phyloP scores from a whole-genome alignment of 2,888 invertebrate genomes.

The Rhagonycha fulva region DNA sequence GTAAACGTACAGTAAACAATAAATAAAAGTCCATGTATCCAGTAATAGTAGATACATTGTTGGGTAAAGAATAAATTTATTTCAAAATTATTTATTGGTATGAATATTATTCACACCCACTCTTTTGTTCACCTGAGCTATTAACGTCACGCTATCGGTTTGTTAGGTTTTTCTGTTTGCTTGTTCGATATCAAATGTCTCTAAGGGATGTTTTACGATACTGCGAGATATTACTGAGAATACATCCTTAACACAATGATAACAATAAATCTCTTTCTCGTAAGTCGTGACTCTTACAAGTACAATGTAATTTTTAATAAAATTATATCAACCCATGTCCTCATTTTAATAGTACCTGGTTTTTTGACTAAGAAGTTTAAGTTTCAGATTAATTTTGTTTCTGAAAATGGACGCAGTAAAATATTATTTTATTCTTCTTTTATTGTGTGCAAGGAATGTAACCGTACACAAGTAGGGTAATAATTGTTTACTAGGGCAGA shows the following conservation, averaged over 20 bases:
- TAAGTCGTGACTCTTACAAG: not conserved
- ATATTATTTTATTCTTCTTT: too few relatives aligned
- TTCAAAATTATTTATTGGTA: not conserved
- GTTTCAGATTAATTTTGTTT: not conserved
- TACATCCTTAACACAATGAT: not conserved
- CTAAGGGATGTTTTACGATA: not conserved
- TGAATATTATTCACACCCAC: not conserved
- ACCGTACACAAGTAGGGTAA: too few relatives aligned
- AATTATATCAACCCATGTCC: not conserved
- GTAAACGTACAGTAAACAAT: not conserved
- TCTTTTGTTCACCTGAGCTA: not conserved
- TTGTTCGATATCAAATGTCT: not conserved
- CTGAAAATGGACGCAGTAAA: too few relatives aligned
- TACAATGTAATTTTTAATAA: not conserved
- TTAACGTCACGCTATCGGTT: not conserved
- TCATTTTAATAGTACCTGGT: not conserved
- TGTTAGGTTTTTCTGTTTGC: not conserved
- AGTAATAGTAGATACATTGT: not conserved
- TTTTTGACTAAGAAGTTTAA: not conserved
- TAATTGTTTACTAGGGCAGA: too few relatives aligned
- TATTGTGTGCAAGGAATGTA: too few relatives aligned
- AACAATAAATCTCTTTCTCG: not conserved
- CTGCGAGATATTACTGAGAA: not conserved
- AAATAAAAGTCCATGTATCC: not conserved
- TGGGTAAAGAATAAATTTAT: not conserved